Conservation (phyloP, 2,888 invertebrate genomes). For the Elegia similella region DNA sequence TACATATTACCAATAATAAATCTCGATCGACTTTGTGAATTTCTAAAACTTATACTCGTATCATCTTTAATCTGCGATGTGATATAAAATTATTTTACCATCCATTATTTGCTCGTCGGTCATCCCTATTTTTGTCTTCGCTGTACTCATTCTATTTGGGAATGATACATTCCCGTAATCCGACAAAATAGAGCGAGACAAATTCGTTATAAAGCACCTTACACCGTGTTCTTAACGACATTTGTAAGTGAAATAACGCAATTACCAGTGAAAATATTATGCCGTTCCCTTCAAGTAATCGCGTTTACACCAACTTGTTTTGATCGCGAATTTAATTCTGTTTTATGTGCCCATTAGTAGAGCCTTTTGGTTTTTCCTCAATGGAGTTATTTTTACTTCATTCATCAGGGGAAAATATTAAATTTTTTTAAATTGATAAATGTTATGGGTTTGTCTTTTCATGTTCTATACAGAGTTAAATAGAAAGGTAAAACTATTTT, state of each 20-base stretch:
- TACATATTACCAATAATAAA: too few species aligned
- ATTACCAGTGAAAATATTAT: slow-evolving; percentile 36
- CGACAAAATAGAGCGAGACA: slow-evolving; percentile 35
- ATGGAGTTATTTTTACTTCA: too few species aligned
- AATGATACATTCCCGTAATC: slow-evolving; percentile 41
- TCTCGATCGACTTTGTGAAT: too few species aligned
- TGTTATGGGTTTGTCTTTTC: too few species aligned
- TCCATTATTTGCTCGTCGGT: background rate
- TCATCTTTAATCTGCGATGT: too few species aligned
- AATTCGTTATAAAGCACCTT: slow-evolving; percentile 33
- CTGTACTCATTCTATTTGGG: slow-evolving; percentile 36
- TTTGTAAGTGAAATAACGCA: slow-evolving; percentile 31
- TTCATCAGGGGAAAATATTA: too few species aligned
- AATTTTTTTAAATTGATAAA: too few species aligned
- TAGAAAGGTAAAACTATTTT: too few species aligned
- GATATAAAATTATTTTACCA: too few species aligned
- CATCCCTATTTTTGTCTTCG: background rate
- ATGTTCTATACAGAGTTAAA: too few species aligned
- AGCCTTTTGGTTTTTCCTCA: background rate
- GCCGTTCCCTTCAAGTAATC: slow-evolving; percentile 21
- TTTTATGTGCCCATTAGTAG: slow-evolving; percentile 20
- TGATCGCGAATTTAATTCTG: slow-evolving; percentile 20
- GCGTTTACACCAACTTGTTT: slow-evolving; percentile 14
- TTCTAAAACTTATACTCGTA: too few species aligned
- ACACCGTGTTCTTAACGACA: slow-evolving; percentile 27